These are phyloP conservation scores for Lordiphosa stackelbergi DNA, from an alignment of 1,140 invertebrate genomes.

Conservation along the genomic window DNA sequence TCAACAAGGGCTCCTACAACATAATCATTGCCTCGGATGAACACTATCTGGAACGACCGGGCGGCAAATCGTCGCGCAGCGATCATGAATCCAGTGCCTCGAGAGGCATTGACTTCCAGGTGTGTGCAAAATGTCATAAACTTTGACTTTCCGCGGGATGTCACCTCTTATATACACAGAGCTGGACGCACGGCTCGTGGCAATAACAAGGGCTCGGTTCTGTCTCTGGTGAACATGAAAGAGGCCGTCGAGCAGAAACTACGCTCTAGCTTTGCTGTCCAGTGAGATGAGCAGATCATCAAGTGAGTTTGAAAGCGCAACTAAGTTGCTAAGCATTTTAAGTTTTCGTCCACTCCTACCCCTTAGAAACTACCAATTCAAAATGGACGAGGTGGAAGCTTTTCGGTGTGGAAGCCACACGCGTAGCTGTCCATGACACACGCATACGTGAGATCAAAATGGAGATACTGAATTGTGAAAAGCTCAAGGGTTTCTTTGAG, in stretches of 20 bases:
- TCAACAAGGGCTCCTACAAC: slow-evolving; percentile 93
- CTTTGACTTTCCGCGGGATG: slow-evolving; percentile 97
- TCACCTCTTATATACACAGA: no score
- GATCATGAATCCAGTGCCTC: slow-evolving; percentile 97
- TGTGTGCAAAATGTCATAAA: slow-evolving; percentile 98
- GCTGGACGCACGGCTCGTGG: no score
- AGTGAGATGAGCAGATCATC: slow-evolving; percentile 66
- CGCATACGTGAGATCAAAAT: no score
- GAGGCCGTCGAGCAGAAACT: slow-evolving; percentile 89
- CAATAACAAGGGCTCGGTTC: no score
- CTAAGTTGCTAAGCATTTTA: slow-evolving; percentile 95
- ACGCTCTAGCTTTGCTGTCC: slow-evolving; percentile 58
- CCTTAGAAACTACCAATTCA: no score
- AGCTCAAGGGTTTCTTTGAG: no score
- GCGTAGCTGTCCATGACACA: no score
- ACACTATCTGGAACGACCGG: slow-evolving; percentile 84
- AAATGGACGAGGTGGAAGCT: no score
- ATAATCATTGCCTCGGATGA: no score
- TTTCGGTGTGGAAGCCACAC: no score
- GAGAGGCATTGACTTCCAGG: slow-evolving; percentile 98
- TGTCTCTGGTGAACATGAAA: slow-evolving; percentile 92
- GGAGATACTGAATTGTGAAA: no score
- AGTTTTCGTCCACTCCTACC: no score
- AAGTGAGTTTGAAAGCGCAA: slow-evolving; percentile 97
- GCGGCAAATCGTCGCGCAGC: slow-evolving; percentile 79